These are phyloP conservation scores for Popillia japonica DNA, from an alignment of 1,140 invertebrate genomes.

Conservation along the genomic window DNA sequence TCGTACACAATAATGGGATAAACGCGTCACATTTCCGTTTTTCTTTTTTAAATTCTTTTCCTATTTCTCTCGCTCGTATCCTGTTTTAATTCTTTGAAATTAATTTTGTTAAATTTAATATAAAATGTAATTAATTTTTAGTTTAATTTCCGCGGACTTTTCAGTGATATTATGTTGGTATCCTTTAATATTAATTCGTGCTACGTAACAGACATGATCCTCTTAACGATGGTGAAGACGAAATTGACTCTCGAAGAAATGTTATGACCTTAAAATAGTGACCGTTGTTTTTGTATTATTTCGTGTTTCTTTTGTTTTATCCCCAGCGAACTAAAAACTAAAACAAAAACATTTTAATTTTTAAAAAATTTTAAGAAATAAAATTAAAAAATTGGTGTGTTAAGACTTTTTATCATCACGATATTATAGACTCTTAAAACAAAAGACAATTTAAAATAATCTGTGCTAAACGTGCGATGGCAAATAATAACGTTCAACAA, in stretches of 20 bases:
- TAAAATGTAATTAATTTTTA: too few species aligned
- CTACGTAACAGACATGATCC: conserved; percentile 23
- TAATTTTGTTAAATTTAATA: too few species aligned
- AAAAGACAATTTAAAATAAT: conserved; percentile 26
- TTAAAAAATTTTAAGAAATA: background rate
- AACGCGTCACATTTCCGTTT: conserved; percentile 36
- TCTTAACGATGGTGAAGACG: conserved; percentile 46
- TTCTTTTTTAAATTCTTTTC: conserved; percentile 49
- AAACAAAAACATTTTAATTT: conserved; percentile 27
- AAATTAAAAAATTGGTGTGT: background rate
- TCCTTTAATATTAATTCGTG: conserved; percentile 36
- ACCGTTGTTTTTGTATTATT: conserved; percentile 55
- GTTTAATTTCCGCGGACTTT: background rate
- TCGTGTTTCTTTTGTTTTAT: conserved; percentile 49
- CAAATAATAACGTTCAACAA: conserved; percentile 49
- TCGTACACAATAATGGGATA: conserved; percentile 48
- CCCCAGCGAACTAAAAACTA: too few species aligned
- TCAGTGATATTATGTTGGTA: conserved; percentile 35
- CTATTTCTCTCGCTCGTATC: conserved; percentile 25
- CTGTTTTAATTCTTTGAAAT: too few species aligned
- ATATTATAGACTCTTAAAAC: too few species aligned
- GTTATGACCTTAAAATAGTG: conserved; percentile 55
- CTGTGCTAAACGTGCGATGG: conserved; percentile 53
- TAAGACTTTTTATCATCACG: too few species aligned
- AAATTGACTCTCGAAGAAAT: conserved; percentile 50